A percentile compares a stretch with the other conserved stretches of the same genome.
These are phyloP conservation scores for Rachycentron canadum DNA, from an alignment of 2,797 vertebrate genomes.

Conservation along the genomic window DNA sequence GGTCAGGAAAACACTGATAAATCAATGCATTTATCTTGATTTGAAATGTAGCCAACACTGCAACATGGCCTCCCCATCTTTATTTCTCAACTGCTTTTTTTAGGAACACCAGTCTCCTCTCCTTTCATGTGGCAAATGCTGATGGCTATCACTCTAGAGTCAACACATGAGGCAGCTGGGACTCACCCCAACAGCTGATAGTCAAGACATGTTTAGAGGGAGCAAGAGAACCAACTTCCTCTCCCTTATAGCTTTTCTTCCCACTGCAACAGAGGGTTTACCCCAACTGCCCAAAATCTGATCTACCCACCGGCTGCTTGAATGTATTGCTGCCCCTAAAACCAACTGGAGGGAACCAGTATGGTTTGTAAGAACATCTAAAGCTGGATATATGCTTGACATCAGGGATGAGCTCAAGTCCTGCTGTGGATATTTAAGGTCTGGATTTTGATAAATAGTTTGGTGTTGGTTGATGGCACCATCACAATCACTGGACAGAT, in stretches of 20 bases:
- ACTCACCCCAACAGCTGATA: conserved; percentile 84
- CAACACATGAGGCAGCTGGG: conserved; percentile 84
- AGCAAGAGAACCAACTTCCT: conserved; percentile 55
- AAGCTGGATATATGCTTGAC: not conserved
- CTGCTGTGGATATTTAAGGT: not conserved
- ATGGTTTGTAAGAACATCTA: not conserved
- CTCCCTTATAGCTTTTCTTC: conserved; percentile 36
- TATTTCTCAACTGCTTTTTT: conserved; percentile 73
- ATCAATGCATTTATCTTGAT: conserved; percentile 67
- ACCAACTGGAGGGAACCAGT: not conserved
- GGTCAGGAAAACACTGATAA: conserved; percentile 66
- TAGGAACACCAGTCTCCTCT: conserved; percentile 72
- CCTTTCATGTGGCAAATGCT: conserved; percentile 84
- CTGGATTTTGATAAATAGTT: not conserved
- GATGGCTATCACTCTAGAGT: conserved; percentile 85
- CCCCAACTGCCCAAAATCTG: conserved; percentile 3
- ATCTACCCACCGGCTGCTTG: not conserved
- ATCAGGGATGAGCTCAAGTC: not conserved
- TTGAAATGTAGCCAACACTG: conserved; percentile 64
- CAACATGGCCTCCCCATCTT: conserved; percentile 64
- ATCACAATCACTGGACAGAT: not conserved
- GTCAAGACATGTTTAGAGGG: conserved; percentile 70
- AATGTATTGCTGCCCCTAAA: not conserved
- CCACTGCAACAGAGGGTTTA: conserved; percentile 28
- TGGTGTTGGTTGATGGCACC: not conserved